phyloP scores from a whole-genome alignment of 2,797 vertebrate genomes.

The Telmatherina bonti region DNA sequence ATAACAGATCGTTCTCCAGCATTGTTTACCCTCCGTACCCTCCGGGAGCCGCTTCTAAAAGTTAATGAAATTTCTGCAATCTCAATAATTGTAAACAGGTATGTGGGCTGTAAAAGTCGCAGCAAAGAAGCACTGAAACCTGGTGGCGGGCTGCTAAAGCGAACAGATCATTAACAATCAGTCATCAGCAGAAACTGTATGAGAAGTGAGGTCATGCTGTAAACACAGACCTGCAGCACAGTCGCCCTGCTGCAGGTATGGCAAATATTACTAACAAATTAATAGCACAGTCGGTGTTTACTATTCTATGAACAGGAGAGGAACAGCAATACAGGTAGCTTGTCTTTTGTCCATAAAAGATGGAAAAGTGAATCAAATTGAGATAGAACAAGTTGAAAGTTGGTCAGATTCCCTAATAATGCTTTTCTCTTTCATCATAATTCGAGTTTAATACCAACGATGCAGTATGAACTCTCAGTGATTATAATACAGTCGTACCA shows the following conservation, averaged over 20 bases:
- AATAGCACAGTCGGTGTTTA: slow-evolving; percentile 68
- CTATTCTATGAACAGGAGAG: slow-evolving; percentile 30
- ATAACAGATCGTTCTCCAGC: slow-evolving; percentile 10
- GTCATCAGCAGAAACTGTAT: slow-evolving; percentile 31
- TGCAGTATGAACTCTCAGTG: slow-evolving; percentile 51
- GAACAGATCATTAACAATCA: slow-evolving; percentile 27
- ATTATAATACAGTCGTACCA: slow-evolving; percentile 51
- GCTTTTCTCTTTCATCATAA: slow-evolving; percentile 12
- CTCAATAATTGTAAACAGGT: slow-evolving; percentile 53
- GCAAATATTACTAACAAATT: slow-evolving; percentile 47
- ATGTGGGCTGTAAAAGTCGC: slow-evolving; percentile 15
- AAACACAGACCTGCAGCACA: slow-evolving; percentile 55
- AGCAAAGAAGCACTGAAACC: slow-evolving; percentile 24
- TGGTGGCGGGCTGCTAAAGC: slow-evolving; percentile 21
- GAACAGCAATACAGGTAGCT: slow-evolving; percentile 13
- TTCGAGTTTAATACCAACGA: slow-evolving; percentile 26
- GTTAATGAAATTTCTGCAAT: slow-evolving; percentile 25
- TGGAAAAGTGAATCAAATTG: not conserved
- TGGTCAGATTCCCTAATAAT: slow-evolving; percentile 22
- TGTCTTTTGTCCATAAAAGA: slow-evolving; percentile 11
- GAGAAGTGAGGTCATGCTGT: slow-evolving; percentile 34
- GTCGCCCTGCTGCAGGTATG: slow-evolving; percentile 48
- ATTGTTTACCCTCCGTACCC: not conserved
- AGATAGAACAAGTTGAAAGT: slow-evolving; percentile 31
- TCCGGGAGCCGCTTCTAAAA: slow-evolving; percentile 11